Evolutionary conservation across 1,140 invertebrate species (phyloP), one percentile per base, ranked within the genome.

Genomic region (Armadillidium nasatum): DNA sequence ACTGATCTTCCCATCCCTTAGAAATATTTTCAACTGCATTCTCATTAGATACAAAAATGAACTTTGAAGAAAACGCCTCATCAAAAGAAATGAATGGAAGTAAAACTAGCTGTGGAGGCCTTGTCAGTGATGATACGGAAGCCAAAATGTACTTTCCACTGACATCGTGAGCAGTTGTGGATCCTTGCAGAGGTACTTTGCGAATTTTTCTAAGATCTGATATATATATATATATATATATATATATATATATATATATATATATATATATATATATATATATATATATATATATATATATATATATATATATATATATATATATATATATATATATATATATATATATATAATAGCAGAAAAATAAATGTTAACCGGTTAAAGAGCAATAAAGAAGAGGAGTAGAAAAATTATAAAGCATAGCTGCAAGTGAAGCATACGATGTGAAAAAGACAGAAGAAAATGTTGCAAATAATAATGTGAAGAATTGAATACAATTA

Each of bases 251-350:
- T 71, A 71, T 13, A 43, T 10, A 22, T 71, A 71, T 71, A 71
- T 71, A 71, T 71, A 43, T 23, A 71, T 33, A 71, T 23, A 71
- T 23, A 71, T 23, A 71, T 44, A 72, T 68, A 68, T 68, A 68
- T 68, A 19, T 72, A 44, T 72, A 44, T 72, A 44, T 72, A 44
- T 44, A 33, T 33, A 33, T 33, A 33, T 33, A 33, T 33, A 33
- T 33, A 33, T 33, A 33, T 33, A 33, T 33, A 33, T 33, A 33
- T 33, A 33, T 33, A 33, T 33, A 33, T 46, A 10, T 72, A 72
- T 44, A 72, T 44, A 72, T 19, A 72, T 72, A 6, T 72, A 72
- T 72, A 19, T 72, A 44, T 72, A 46, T 15, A 72, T 72, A 72
- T 72, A 72, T 68, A 68, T 68, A 68, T 21, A 21, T 68, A 21